These are phyloP conservation scores for Platysternon megacephalum DNA, from an alignment of 2,113 vertebrate genomes.

Conservation along the genomic window DNA sequence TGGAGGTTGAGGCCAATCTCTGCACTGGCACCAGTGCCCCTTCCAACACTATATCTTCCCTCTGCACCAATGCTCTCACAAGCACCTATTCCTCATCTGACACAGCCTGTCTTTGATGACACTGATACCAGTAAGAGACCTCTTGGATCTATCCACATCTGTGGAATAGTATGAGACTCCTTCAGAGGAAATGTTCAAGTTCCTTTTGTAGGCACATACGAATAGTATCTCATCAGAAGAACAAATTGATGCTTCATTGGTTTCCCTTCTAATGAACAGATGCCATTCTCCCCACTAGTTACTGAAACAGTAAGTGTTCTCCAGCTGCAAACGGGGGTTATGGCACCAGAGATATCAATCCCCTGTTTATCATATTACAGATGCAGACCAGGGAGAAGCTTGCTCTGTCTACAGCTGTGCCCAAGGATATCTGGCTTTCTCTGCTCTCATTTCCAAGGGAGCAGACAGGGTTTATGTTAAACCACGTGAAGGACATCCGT, in stretches of 20 bases:
- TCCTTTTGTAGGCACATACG: not conserved
- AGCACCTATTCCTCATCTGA: not conserved
- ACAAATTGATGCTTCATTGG: not conserved
- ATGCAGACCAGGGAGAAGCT: not conserved
- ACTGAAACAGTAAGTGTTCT: too few relatives aligned
- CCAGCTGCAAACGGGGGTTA: not conserved
- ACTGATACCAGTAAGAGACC: not conserved
- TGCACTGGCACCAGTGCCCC: not conserved
- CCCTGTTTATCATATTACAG: not conserved
- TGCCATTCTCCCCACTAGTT: too few relatives aligned
- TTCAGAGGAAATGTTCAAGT: not conserved
- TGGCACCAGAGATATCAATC: not conserved
- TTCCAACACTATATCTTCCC: not conserved
- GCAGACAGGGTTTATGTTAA: not conserved
- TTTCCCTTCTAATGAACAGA: not conserved
- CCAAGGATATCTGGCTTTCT: not conserved
- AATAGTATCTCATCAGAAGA: not conserved
- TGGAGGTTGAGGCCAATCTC: not conserved
- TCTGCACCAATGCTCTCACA: not conserved
- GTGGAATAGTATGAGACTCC: not conserved
- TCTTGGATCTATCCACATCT: not conserved
- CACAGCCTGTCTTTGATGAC: too few relatives aligned
- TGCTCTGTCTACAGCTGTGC: not conserved
- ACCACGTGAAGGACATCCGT: not conserved
- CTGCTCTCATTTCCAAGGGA: not conserved